Conservation (phyloP, 2,113 vertebrate species). For the Chaetura pelagica region DNA sequence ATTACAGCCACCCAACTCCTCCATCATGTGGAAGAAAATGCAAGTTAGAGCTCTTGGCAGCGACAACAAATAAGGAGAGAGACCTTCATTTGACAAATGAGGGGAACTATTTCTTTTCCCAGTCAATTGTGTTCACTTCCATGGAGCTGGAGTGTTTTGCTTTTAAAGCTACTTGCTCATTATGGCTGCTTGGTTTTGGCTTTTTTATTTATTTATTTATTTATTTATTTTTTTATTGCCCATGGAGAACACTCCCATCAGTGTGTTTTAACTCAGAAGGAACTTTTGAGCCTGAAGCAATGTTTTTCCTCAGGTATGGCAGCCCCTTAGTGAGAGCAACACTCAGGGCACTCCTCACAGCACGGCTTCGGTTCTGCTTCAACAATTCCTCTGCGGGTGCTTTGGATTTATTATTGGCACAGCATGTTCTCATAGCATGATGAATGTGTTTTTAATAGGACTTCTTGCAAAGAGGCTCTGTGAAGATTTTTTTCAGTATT, state of each 20-base stretch:
- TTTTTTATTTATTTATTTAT: neutral
- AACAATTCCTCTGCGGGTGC: neutral
- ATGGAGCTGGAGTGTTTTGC: neutral
- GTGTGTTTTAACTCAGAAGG: neutral
- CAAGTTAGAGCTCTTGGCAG: neutral
- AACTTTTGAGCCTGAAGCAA: neutral
- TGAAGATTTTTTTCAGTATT: neutral
- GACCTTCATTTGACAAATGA: neutral
- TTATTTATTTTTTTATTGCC: neutral
- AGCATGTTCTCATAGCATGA: neutral
- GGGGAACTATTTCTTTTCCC: neutral
- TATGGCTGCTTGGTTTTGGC: neutral
- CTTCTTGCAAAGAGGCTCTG: neutral
- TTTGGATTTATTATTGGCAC: fast-evolving
- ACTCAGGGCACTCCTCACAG: fast-evolving
- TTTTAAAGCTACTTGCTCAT: neutral
- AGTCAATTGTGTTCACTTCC: fast-evolving
- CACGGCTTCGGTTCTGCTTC: fast-evolving
- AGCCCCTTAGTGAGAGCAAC: neutral
- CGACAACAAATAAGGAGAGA: neutral
- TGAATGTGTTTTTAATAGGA: neutral
- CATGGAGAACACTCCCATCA: neutral
- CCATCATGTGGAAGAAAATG: neutral
- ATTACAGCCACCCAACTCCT: neutral
- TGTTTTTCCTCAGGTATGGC: neutral